Base-by-base conservation (phyloP, 2,113 vertebrate genomes). In the Gadus chalcogrammus region DNA sequence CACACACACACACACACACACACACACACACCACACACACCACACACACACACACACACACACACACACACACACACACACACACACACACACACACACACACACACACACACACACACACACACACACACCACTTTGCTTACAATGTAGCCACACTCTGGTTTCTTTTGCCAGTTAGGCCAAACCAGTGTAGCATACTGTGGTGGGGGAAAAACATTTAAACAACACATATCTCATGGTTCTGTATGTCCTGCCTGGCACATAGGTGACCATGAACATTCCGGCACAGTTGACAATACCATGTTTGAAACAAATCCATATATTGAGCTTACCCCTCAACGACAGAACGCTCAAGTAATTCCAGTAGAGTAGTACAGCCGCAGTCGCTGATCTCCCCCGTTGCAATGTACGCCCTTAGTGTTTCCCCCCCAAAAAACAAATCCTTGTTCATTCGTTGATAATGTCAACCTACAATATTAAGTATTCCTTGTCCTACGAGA, bases 401-500 rank as follows among this genome's bases (percentile, higher is more conserved):
- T 48, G 42, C 42, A 48, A 70, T 68, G 82, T 64, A 79, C 79
- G 61, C 16, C 72, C 81, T 69, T 81, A 79, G 75, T 79, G 74
- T 60, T 74, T 35, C 42, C 42, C 42, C 42, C 42, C 42, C 42
- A 48, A 48, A 1, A 28, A 35, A 63, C 11, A 70, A 48, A 15
- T 72, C 31, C 62, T 71, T 62, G 42, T 81, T 79, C 24, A 75
- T 78, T 77, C 80, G 31, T 12, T 71, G 76, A 68, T 73, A 73
- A 75, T 12, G 67, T 68, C 72, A 82, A 65, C 77, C 83, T 48
- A 63, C 6, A 48, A 12, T 48, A 8, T 8, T 73, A 77, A 70
- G 81, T 78, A 79, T 78, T 77, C 87, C 81, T 68, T 82, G 86
- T 79, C 64, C 84, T 89, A 84, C 61, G 84, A 89, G 87, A 75